These are phyloP conservation scores for Dendrolimus pini DNA, from an alignment of 2,888 invertebrate genomes.

Conservation along the genomic window DNA sequence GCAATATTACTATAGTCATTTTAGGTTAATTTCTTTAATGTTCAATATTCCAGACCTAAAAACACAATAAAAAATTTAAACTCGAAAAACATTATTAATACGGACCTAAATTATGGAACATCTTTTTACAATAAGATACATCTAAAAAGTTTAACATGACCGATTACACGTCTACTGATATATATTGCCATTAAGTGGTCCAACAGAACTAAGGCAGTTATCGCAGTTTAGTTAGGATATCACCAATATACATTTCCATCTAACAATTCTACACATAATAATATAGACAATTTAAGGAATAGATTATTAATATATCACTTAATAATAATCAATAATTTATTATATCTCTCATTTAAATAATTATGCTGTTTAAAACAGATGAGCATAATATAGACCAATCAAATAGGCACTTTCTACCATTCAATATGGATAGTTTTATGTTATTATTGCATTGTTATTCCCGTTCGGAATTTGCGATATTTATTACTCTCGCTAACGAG, in stretches of 20 bases:
- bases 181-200: conserved; percentile 31
- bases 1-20: too few species aligned
- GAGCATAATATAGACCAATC: conserved; percentile 20
- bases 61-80: too few species aligned
- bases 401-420: conserved; percentile 33
- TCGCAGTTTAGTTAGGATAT: conserved; percentile 26
- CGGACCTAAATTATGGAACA: too few species aligned
- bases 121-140: too few species aligned
- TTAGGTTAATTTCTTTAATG: too few species aligned
- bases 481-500: not conserved
- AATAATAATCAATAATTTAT: conserved; percentile 17
- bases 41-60: too few species aligned
- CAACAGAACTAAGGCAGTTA: conserved; percentile 32
- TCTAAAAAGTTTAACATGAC: too few species aligned
- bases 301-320: conserved; percentile 23
- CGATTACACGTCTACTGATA: conserved; percentile 19
- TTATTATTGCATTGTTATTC: conserved; percentile 8
- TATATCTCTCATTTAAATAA: conserved; percentile 19
- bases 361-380: conserved; percentile 32
- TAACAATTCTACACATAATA: conserved; percentile 3
- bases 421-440: conserved; percentile 7
- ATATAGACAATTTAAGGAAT: conserved; percentile 10
- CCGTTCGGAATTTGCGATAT: not conserved
- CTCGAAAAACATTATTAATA: too few species aligned
- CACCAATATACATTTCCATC: conserved; percentile 9